A percentile compares a stretch with the other conserved stretches of the same genome.
Evolutionary conservation across 2,888 invertebrate genomes (phyloP).

Genomic region (Antheraea assamensis): DNA sequence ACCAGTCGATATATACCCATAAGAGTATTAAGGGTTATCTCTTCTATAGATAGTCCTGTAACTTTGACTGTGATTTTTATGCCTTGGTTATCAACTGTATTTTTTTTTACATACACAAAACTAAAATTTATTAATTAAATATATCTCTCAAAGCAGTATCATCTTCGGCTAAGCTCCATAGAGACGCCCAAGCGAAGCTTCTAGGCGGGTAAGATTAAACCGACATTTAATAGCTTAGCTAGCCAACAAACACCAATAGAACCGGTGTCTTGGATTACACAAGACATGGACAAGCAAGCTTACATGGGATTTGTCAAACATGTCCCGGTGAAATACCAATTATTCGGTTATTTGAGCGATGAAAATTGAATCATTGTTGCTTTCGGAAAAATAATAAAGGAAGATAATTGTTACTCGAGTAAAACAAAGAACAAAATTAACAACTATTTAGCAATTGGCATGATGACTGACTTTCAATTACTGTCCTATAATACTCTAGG

Average conservation of each 20-base stretch:
- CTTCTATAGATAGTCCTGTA: too few relatives aligned
- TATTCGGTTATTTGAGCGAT: background rate
- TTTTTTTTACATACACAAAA: background rate
- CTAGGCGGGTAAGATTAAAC: constrained; percentile 7
- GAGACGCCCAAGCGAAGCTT: constrained; percentile 43
- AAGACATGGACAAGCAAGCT: constrained; percentile 12
- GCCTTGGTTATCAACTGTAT: too few relatives aligned
- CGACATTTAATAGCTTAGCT: constrained; percentile 14
- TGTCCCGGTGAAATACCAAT: constrained; percentile 2
- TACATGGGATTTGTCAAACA: constrained; percentile 15
- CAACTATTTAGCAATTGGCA: background rate
- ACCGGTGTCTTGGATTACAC: constrained; percentile 15
- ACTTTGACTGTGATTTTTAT: too few relatives aligned
- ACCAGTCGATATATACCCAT: too few relatives aligned
- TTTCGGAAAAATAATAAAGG: background rate
- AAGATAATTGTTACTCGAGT: background rate
- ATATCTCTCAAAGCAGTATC: constrained; percentile 1
- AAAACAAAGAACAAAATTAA: background rate
- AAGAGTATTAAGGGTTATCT: too few relatives aligned
- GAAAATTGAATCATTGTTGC: background rate
- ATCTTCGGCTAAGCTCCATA: background rate
- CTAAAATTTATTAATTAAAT: background rate
- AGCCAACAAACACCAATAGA: constrained; percentile 14
- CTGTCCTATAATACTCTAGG: too few relatives aligned
- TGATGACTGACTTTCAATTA: too few relatives aligned